These are phyloP conservation scores for Mactromeris polynyma DNA, from an alignment of 2,888 invertebrate genomes.

Conservation along the genomic window DNA sequence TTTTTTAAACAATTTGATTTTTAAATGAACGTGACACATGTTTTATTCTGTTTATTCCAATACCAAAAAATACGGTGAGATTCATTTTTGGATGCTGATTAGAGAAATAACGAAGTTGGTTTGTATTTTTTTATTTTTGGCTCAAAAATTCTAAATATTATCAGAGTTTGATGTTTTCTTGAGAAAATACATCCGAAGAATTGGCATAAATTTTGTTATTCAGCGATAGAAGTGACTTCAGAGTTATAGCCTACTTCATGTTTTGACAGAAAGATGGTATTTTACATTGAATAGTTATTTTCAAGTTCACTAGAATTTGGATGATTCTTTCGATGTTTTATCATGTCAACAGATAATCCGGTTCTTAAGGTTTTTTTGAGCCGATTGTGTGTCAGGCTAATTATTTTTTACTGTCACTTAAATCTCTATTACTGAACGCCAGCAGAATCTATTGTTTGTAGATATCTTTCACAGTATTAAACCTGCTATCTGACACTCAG, in stretches of 20 bases:
- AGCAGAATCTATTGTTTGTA: neutral
- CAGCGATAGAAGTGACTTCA: neutral
- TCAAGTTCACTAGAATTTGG: neutral
- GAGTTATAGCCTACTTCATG: neutral
- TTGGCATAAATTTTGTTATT: slow-evolving; percentile 1
- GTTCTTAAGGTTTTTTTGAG: neutral
- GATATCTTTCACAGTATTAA: neutral
- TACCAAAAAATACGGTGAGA: neutral
- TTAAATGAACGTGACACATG: neutral
- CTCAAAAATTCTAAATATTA: neutral
- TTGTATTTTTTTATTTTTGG: neutral
- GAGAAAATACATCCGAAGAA: neutral
- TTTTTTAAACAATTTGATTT: neutral
- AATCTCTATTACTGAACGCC: neutral
- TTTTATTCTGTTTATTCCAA: neutral
- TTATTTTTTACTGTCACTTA: neutral
- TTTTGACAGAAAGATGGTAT: neutral
- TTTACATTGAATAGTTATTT: neutral
- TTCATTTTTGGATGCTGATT: neutral
- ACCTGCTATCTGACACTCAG: neutral
- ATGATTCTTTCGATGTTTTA: neutral
- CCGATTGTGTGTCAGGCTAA: neutral
- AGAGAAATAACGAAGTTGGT: neutral
- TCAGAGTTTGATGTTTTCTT: slow-evolving; percentile 9
- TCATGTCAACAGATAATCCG: neutral